Base-by-base conservation (phyloP, 2,797 vertebrate species). In the Gephyroberyx darwinii region DNA sequence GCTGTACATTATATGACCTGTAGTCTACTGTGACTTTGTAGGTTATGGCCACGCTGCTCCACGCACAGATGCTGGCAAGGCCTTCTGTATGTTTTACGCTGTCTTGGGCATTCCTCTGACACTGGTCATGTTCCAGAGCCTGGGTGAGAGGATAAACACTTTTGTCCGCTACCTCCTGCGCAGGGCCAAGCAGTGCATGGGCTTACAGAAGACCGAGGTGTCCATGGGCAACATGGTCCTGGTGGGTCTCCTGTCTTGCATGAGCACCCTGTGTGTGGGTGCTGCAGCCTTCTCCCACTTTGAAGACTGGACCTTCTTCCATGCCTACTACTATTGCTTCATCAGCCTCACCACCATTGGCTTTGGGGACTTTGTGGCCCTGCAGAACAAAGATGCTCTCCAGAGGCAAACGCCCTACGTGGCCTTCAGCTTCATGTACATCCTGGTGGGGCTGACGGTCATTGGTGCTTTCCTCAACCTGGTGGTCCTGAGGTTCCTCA, bases 81-180 rank as follows among this genome's bases (percentile, higher is more conserved):
- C 93, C 31, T 97, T 97, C 94, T 97, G 96, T 78, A 96, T 97
- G 95, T 94, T 96, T 88, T 97, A 97, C 0, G 96, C 94, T 0
- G 92, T 96, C 64, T 80, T 97, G 87, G 96, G 95, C 77, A 98
- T 97, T 75, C 96, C 96, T 19, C 93, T 98, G 80, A 96, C 95
- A 0, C 89, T 97, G 81, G 95, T 97, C 83, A 96, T 96, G 93
- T 98, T 97, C 93, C 96, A 97, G 90, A 95, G 95, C 86, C 87
- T 96, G 84, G 96, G 96, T 0, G 95, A 97, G 81, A 94, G 96
- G 74, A 96, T 97, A 93, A 97, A 96, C 86, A 93, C 94, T 0
- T 89, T 94, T 0, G 94, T 96, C 66, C 84, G 93, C 77, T 91
- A 87, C 4, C 91, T 97, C 69, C 93, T 98, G 77, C 90, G 93